These are phyloP conservation scores for Neosilurus hyrtlii DNA, from an alignment of 2,797 vertebrate species.

Conservation along the genomic window DNA sequence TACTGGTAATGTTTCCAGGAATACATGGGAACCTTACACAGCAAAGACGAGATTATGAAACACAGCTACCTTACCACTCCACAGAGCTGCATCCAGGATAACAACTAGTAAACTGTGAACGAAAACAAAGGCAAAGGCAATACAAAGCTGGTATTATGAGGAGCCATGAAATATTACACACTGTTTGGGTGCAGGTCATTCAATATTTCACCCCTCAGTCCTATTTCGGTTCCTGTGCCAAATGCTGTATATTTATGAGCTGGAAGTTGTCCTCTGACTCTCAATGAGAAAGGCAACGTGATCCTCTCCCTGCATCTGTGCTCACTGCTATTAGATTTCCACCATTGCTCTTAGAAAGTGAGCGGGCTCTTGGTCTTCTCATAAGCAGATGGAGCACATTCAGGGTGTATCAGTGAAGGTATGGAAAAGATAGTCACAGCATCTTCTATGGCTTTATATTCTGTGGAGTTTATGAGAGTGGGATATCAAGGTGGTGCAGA, in stretches of 20 bases:
- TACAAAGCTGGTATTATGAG: constrained; percentile 37
- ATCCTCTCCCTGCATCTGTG: constrained; percentile 45
- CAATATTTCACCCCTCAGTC: constrained; percentile 54
- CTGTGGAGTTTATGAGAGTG: constrained; percentile 19
- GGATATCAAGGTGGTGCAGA: constrained; percentile 25
- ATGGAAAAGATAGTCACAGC: background rate
- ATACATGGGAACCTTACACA: background rate
- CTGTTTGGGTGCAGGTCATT: constrained; percentile 45
- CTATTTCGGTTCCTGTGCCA: constrained; percentile 47
- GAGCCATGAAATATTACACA: constrained; percentile 50
- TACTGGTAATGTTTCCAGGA: background rate
- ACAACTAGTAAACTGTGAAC: constrained; percentile 47
- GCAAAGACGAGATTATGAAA: background rate
- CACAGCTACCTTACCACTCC: background rate
- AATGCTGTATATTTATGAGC: constrained; percentile 59
- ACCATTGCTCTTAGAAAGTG: constrained; percentile 32
- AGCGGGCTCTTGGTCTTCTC: constrained; percentile 27
- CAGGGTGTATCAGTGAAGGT: constrained; percentile 43
- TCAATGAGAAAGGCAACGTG: constrained; percentile 51
- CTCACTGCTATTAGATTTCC: constrained; percentile 51
- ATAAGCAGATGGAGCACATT: constrained; percentile 48
- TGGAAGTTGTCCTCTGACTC: constrained; percentile 47
- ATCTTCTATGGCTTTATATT: constrained; percentile 25
- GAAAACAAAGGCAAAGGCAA: constrained; percentile 42
- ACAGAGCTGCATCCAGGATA: constrained; percentile 40